Base-by-base conservation (phyloP, 2,797 vertebrate genomes). In the Diplodus sargus region DNA sequence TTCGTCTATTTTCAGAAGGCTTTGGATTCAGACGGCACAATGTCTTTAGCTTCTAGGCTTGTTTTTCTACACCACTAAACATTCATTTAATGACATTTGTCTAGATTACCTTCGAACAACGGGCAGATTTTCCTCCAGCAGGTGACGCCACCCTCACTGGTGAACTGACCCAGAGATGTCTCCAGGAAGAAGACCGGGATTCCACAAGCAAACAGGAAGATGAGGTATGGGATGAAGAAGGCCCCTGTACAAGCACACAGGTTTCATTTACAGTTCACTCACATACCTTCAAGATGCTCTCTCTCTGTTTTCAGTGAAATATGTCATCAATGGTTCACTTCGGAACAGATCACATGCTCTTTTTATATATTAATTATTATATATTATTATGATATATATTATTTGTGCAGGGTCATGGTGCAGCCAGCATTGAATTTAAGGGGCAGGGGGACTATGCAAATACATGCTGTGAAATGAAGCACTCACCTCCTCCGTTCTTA, bases 211-310 rank as follows among this genome's bases (percentile, higher is more conserved):
- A 98, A 97, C 74, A 99, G 95, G 93, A 99, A 99, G 91, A 99
- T 98, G 90, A 99, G 96, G 92, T 99, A 99, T 13, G 98, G 98
- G 79, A 99, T 99, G 89, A 99, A 98, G 93, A 99, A 99, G 47
- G 98, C 98, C 88, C 98, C 98, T 99, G 91, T 30, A 42, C 20
- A 79, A 63, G 52, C 81, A 84, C 43, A 20, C 0, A 56, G 7
- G 66, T 72, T 20, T 60, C 70, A 78, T 8, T 59, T 76, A 16
- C 28, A 63, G 5, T 20, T 74, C 8, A 85, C 2, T 42, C 20
- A 65, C 4, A 68, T 5, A n/a, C 9, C 22, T 48, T 57, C 2
- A 30, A 18, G 20, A 30, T 28, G 51, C 0, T 42, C 7, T 45
- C 1, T 51, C 52, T 9, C 28, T 20, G 3, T 47, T 60, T 64